Percentiles rank a stretch among this genome's conserved stretches.
Evolutionary conservation across 1,140 invertebrate species (phyloP).

Genomic region (Pogonus chalceus): DNA sequence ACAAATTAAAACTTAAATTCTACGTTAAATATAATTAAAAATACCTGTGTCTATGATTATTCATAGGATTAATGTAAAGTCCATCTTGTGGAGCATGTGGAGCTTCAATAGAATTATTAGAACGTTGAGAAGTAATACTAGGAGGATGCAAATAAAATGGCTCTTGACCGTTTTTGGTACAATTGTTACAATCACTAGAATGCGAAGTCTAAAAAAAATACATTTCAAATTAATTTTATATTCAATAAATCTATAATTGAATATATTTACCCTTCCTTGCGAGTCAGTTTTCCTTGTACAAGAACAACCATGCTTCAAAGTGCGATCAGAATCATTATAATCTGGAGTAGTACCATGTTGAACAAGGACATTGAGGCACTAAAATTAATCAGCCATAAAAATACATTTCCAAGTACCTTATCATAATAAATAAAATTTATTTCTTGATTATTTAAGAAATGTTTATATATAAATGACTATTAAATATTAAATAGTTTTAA

Average conservation of each 20-base stretch:
- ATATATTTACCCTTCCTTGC: constrained; percentile 21
- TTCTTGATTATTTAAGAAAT: constrained; percentile 1
- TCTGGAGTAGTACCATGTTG: constrained; percentile 59
- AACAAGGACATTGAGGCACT: constrained; percentile 67
- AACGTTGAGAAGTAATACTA: constrained; percentile 18
- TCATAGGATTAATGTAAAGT: constrained; percentile 72
- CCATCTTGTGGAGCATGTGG: constrained; percentile 58
- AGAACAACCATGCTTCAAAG: constrained; percentile 20
- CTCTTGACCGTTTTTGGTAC: constrained; percentile 38
- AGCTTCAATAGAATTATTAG: constrained; percentile 32
- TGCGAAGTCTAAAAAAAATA: constrained; percentile 20
- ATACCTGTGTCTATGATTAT: constrained; percentile 32
- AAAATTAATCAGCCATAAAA: constrained; percentile 23
- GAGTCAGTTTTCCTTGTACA: constrained; percentile 24
- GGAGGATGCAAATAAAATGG: constrained; percentile 68
- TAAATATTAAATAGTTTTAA: too few species aligned
- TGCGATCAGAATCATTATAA: constrained; percentile 34
- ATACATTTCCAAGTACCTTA: not conserved
- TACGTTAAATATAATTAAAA: not conserved
- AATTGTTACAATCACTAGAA: constrained; percentile 28
- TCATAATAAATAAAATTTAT: constrained; percentile 5
- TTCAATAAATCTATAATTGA: not conserved
- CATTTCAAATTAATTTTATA: not conserved
- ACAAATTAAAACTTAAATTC: constrained; percentile 5
- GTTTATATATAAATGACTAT: too few species aligned